Conservation (phyloP, 2,113 vertebrate genomes). For the Macroglossus sobrinus region DNA sequence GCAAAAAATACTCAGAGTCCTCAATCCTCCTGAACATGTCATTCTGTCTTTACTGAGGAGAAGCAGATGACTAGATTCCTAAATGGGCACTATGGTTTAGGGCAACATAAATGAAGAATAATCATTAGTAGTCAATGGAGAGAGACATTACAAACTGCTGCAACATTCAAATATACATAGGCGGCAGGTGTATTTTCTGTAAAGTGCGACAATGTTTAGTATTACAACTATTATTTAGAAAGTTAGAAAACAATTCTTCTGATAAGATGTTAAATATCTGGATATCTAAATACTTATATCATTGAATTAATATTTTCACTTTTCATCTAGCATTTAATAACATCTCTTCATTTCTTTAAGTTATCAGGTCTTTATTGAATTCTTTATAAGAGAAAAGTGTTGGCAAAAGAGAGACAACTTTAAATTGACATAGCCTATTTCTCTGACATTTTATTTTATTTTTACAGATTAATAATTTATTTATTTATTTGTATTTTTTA, state of each 20-base stretch:
- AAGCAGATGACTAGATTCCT: neutral
- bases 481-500: too few relatives aligned
- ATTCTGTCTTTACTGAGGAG: neutral
- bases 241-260: neutral
- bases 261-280: neutral
- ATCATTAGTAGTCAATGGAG: neutral
- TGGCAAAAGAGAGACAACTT: neutral
- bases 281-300: neutral
- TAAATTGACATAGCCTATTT: neutral
- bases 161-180: neutral
- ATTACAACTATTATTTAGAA: neutral
- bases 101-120: neutral
- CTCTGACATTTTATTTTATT: too few relatives aligned
- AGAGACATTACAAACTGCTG: neutral
- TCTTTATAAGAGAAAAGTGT: neutral
- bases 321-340: neutral
- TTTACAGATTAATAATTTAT: too few relatives aligned
- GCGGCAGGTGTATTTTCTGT: neutral
- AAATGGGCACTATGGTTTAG: neutral
- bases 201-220: neutral
- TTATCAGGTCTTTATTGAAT: neutral
- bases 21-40: neutral
- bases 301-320: neutral
- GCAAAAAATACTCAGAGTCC: neutral
- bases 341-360: neutral